Conservation (phyloP, 2,113 vertebrate genomes). For the Zosterops hypoxanthus region DNA sequence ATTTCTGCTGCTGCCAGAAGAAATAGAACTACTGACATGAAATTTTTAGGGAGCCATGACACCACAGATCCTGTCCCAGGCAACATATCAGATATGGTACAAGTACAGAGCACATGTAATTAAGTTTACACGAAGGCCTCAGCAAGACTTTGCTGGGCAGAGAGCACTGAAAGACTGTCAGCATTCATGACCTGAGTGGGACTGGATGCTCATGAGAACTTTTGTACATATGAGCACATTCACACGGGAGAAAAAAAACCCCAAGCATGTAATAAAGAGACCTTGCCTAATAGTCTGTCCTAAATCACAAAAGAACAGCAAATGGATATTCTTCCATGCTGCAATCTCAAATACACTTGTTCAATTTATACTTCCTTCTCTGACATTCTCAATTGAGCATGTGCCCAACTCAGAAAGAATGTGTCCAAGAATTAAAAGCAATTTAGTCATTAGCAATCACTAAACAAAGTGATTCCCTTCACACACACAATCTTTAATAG, state of each 20-base stretch:
- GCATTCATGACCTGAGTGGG: background rate
- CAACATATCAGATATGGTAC: background rate
- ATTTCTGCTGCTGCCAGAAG: background rate
- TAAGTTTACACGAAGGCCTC: background rate
- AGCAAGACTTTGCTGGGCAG: background rate
- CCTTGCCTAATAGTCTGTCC: background rate
- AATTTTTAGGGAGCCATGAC: background rate
- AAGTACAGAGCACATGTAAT: background rate
- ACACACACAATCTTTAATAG: background rate
- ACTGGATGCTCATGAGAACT: background rate
- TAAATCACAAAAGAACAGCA: background rate
- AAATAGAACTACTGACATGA: background rate
- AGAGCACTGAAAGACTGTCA: background rate
- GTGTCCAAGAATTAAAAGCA: background rate
- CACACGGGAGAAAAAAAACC: background rate
- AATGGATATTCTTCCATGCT: background rate
- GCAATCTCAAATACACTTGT: background rate
- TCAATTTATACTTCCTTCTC: background rate
- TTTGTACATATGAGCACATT: background rate
- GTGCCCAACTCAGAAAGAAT: background rate
- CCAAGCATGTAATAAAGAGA: background rate
- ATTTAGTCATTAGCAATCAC: background rate
- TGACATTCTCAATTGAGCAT: background rate
- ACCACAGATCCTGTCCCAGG: background rate
- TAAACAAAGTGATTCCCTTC: background rate